Evolutionary conservation across 2,888 invertebrate species (phyloP).

Genomic region (Tipula helvola): DNA sequence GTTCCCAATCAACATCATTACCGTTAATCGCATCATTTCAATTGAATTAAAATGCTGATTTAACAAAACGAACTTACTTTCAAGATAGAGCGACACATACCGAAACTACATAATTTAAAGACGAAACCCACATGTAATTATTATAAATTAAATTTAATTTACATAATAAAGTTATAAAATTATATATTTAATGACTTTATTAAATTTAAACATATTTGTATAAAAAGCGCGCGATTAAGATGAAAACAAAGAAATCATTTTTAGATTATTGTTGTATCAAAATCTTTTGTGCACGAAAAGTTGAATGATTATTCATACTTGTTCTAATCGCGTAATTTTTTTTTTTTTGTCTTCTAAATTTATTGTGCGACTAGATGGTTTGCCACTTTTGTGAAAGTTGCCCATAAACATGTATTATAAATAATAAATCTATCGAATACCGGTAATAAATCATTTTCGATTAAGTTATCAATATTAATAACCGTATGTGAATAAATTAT

Average conservation of each 20-base stretch:
- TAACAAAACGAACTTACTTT: background rate
- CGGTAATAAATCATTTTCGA: background rate
- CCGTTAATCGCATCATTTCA: background rate
- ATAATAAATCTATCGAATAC: background rate
- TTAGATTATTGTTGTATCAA: background rate
- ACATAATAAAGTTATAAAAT: slow-evolving; percentile 4
- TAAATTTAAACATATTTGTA: background rate
- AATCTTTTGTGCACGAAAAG: background rate
- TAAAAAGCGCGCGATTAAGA: background rate
- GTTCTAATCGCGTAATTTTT: background rate
- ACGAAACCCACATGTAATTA: background rate
- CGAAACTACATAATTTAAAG: background rate
- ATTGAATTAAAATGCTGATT: background rate
- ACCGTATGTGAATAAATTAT: background rate
- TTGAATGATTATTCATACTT: background rate
- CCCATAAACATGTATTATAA: background rate
- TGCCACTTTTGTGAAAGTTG: background rate
- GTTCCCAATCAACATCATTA: background rate
- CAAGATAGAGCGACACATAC: background rate
- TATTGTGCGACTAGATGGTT: background rate
- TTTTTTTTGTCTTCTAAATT: background rate
- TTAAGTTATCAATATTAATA: background rate
- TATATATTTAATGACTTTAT: background rate
- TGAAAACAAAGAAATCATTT: background rate
- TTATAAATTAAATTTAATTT: background rate